phyloP scores from a whole-genome alignment of 2,113 vertebrate species.

The Probosciger aterrimus region DNA sequence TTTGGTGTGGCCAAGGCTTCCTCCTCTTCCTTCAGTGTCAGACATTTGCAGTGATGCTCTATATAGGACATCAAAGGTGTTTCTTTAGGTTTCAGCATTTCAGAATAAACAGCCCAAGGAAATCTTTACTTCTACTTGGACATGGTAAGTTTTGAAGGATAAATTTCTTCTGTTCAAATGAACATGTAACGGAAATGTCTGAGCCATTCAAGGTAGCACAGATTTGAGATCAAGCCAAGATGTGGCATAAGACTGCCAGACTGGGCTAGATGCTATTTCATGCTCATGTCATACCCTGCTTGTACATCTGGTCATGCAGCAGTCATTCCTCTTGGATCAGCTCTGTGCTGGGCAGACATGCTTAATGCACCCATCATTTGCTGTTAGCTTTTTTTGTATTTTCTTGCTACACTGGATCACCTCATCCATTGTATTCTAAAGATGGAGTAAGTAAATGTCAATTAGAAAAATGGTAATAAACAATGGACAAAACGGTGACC shows the following conservation, averaged over 20 bases:
- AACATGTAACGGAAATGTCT: neutral
- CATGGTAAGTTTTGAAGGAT: neutral
- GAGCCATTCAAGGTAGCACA: neutral
- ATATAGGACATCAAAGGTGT: neutral
- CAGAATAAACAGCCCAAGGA: neutral
- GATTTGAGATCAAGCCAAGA: neutral
- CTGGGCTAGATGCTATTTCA: neutral
- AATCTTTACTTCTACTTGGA: neutral
- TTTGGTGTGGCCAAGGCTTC: neutral
- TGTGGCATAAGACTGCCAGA: neutral
- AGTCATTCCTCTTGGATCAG: neutral
- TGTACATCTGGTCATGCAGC: neutral
- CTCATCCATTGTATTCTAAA: neutral
- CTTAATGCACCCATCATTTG: neutral
- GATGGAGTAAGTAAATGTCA: neutral
- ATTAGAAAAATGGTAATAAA: neutral
- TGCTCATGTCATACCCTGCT: rapidly evolving
- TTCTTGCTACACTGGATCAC: neutral
- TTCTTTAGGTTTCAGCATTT: neutral
- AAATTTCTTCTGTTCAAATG: neutral
- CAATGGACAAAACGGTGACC: neutral
- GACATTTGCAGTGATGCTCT: neutral
- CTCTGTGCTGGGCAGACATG: neutral
- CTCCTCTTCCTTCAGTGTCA: no score
- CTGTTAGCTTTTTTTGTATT: neutral